These are phyloP conservation scores for Aurelia coerulea DNA, from an alignment of 30 jellyfish, hydroid and myxozoan species.

Conservation along the genomic window DNA sequence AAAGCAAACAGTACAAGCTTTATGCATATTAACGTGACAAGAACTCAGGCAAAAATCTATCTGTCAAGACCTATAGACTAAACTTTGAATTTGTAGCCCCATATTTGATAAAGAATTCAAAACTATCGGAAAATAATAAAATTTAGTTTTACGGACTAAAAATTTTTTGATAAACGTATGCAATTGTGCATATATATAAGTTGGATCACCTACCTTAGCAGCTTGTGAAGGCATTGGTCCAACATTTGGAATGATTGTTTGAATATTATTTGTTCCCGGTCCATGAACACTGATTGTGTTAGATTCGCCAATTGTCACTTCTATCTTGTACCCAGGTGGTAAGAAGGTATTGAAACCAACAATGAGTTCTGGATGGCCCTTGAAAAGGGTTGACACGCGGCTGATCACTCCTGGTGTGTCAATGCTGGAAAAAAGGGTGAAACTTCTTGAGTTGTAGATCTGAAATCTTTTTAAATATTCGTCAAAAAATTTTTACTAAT, in stretches of 20 bases:
- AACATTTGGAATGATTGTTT: conserved; percentile 58
- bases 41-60: too few relatives aligned
- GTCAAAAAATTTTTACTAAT: too few relatives aligned
- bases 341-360: conserved; percentile 94
- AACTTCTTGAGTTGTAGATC: not conserved
- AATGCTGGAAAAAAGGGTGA: conserved; percentile 55
- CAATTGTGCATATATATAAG: too few relatives aligned
- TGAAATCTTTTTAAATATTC: too few relatives aligned
- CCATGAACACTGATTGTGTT: conserved; percentile 76
- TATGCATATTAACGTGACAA: too few relatives aligned
- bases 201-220: conserved; percentile 24
- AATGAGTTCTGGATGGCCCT: conserved; percentile 96
- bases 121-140: too few relatives aligned
- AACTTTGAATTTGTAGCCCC: too few relatives aligned
- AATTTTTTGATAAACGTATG: too few relatives aligned
- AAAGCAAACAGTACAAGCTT: too few relatives aligned
- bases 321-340: conserved; percentile 98
- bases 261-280: conserved; percentile 69
- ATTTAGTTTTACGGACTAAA: too few relatives aligned
- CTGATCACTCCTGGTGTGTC: conserved; percentile 98
- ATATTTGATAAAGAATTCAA: too few relatives aligned
- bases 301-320: conserved; percentile 82
- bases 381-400: conserved; percentile 89
- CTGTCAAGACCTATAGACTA: too few relatives aligned
- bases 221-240: conserved; percentile 35